phyloP scores from a whole-genome alignment of 2,797 vertebrate species.

The Limnodromus scolopaceus region DNA sequence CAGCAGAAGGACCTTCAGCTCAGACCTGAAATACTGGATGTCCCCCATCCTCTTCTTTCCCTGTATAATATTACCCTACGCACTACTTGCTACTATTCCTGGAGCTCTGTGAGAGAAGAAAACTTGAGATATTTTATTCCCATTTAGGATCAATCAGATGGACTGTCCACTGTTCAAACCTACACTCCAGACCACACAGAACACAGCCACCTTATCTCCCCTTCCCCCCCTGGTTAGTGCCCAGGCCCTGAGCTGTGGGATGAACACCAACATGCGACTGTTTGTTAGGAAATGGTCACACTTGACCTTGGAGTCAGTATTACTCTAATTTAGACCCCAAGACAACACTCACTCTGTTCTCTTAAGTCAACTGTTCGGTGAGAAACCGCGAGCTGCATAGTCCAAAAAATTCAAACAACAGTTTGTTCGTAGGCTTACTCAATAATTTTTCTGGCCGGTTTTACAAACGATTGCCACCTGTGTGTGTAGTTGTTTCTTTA shows the following conservation, averaged over 20 bases:
- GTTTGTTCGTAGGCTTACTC: background rate
- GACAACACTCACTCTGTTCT: background rate
- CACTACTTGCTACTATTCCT: background rate
- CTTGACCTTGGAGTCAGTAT: background rate
- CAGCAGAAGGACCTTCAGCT: background rate
- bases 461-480: background rate
- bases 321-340: background rate
- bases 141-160: background rate
- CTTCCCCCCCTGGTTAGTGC: background rate
- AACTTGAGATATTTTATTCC: background rate
- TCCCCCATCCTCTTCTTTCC: background rate
- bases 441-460: background rate
- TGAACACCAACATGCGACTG: background rate
- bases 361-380: background rate
- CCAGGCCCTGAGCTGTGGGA: background rate
- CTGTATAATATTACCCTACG: background rate
- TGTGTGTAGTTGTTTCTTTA: background rate
- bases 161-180: background rate
- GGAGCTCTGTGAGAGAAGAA: background rate
- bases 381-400: background rate
- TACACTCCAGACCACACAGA: background rate
- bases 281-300: background rate
- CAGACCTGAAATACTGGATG: background rate
- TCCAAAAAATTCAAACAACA: background rate
- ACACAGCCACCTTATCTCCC: background rate